A percentile compares a stretch with the other conserved stretches of the same genome.
phyloP scores from a whole-genome alignment of 2,797 vertebrate genomes.

The Okamejei kenojei region DNA sequence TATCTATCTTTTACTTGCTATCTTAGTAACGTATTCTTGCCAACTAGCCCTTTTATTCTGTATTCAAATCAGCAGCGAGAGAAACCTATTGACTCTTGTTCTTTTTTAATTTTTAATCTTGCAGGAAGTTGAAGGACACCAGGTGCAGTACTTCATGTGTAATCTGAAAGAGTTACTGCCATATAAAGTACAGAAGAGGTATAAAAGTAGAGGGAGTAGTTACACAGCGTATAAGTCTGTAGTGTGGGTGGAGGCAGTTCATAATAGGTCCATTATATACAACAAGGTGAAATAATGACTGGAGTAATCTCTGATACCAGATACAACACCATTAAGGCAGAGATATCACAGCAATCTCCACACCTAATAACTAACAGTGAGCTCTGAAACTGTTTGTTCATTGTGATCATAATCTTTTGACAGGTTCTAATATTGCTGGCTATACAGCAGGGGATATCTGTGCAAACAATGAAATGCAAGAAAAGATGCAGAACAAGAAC shows the following conservation, averaged over 20 bases:
- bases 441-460: neutral
- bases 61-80: neutral
- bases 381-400: conserved; percentile 34
- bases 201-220: conserved; percentile 32
- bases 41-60: neutral
- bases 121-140: conserved; percentile 37
- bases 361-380: conserved; percentile 36
- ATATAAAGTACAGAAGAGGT: conserved; percentile 37
- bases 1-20: neutral
- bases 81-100: neutral
- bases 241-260: conserved; percentile 27
- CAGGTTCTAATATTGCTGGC: conserved; percentile 33
- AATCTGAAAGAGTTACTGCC: conserved; percentile 27
- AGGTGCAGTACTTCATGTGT: conserved; percentile 33
- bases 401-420: conserved; percentile 37
- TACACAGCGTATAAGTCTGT: conserved; percentile 19
- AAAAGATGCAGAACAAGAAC: conserved; percentile 33
- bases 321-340: conserved; percentile 30
- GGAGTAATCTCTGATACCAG: conserved; percentile 28
- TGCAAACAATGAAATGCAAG: neutral
- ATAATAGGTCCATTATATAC: conserved; percentile 36
- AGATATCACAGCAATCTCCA: conserved; percentile 31
- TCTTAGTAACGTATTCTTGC: neutral
- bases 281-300: conserved; percentile 38
- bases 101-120: conserved; percentile 38